Conservation (phyloP, 2,888 invertebrate genomes). For the Xestoiulus laeticollis region DNA sequence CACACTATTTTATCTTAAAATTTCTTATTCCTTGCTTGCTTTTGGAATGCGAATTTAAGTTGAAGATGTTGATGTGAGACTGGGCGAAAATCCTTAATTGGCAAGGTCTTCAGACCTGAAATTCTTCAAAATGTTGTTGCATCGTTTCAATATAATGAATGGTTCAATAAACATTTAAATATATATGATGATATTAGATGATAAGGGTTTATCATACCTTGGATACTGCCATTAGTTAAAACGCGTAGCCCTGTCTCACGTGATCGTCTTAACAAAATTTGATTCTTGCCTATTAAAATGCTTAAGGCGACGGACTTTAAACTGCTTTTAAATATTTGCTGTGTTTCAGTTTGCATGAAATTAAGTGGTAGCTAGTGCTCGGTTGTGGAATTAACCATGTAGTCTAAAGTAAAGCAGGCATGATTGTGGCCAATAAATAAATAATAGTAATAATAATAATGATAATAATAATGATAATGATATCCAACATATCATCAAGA, state of each 20-base stretch:
- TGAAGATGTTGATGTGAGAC: not conserved
- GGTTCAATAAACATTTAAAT: too few relatives aligned
- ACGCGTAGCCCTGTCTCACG: not conserved
- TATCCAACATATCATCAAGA: not conserved
- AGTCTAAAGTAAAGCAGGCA: constrained; percentile 18
- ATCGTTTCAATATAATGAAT: not conserved
- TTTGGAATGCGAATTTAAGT: constrained; percentile 4
- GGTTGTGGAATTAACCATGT: constrained; percentile 23
- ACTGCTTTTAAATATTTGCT: not conserved
- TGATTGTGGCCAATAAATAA: not conserved
- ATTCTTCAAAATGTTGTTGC: not conserved
- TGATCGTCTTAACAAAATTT: not conserved
- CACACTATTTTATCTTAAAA: not conserved
- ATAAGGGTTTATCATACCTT: not conserved
- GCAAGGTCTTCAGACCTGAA: not conserved
- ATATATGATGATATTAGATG: not conserved
- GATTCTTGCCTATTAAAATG: not conserved
- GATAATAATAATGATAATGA: not conserved
- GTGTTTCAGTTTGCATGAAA: constrained; percentile 7
- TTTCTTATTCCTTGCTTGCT: constrained; percentile 12
- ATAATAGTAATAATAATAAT: constrained; percentile 5
- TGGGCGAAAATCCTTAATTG: not conserved
- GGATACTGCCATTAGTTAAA: not conserved
- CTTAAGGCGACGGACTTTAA: not conserved
- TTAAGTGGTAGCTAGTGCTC: not conserved